Evolutionary conservation across 2,113 vertebrate species (phyloP).

Genomic region (Speoplatyrhinus poulsoni): DNA sequence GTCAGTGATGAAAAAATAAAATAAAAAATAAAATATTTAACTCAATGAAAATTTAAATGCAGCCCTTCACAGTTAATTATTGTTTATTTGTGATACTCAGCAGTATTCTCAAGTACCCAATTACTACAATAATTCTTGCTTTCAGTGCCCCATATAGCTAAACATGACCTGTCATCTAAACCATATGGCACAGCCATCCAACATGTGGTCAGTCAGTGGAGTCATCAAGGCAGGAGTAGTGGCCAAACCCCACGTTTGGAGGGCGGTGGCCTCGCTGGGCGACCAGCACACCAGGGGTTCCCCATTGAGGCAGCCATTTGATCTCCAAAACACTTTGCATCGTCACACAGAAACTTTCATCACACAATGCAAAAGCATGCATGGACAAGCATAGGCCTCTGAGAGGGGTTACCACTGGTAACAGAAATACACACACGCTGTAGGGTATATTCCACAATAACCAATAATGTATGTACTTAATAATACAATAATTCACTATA

Average conservation of each 20-base stretch:
- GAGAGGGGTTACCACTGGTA: too few relatives aligned
- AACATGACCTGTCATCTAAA: conserved; percentile 43
- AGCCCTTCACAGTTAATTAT: neutral
- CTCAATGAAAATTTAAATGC: neutral
- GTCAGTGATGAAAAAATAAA: too few relatives aligned
- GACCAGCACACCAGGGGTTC: too few relatives aligned
- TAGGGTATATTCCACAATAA: too few relatives aligned
- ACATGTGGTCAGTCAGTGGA: conserved; percentile 53
- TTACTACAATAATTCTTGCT: neutral
- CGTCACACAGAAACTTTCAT: neutral
- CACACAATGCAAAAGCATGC: too few relatives aligned
- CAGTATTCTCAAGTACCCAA: too few relatives aligned
- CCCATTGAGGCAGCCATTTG: neutral
- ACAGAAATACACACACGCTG: too few relatives aligned
- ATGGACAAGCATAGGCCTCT: neutral
- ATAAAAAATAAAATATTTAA: too few relatives aligned
- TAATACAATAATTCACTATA: too few relatives aligned
- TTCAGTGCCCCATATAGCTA: conserved; percentile 14
- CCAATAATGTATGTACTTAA: too few relatives aligned
- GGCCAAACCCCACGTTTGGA: conserved; percentile 30
- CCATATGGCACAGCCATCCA: conserved; percentile 33
- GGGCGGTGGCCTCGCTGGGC: conserved; percentile 33
- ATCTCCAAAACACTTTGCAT: neutral
- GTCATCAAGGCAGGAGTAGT: conserved; percentile 43
- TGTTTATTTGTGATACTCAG: neutral